A percentile compares a stretch with the other conserved stretches of the same genome.
Conservation (phyloP, 2,888 invertebrate genomes). For the Scaptomyza flava region DNA sequence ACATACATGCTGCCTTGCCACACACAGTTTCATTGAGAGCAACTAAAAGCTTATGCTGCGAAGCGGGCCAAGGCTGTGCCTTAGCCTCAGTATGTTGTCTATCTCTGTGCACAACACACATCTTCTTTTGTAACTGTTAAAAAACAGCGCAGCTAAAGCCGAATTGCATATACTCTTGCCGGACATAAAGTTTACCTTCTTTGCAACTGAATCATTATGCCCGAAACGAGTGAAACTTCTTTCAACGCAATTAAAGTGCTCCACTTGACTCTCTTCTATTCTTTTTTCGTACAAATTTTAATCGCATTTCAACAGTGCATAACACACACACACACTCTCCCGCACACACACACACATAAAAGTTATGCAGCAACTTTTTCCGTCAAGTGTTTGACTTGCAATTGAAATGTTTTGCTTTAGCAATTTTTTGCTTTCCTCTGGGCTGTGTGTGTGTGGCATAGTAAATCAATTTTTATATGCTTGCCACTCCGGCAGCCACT, state of each 20-base stretch:
- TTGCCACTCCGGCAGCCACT: slow-evolving; percentile 22
- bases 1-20: slow-evolving; percentile 17
- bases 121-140: slow-evolving; percentile 7
- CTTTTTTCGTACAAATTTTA: slow-evolving; percentile 31
- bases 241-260: slow-evolving; percentile 41
- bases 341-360: slow-evolving; percentile 8
- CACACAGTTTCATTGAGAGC: background rate
- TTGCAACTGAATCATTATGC: background rate
- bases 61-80: slow-evolving; percentile 43
- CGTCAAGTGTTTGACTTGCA: slow-evolving; percentile 68
- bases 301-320: slow-evolving; percentile 46
- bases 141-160: background rate
- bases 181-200: background rate
- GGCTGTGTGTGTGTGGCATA: slow-evolving; percentile 39
- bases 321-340: slow-evolving; percentile 5
- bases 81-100: background rate
- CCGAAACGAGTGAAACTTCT: background rate
- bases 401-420: slow-evolving; percentile 53
- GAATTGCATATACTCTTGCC: background rate
- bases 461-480: slow-evolving; percentile 69
- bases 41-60: slow-evolving; percentile 11
- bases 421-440: slow-evolving; percentile 14
- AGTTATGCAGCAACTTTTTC: slow-evolving; percentile 50
- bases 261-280: slow-evolving; percentile 10
- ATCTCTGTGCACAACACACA: slow-evolving; percentile 1